These are phyloP conservation scores for Dipodomys stephensi DNA, from an alignment of 2,113 vertebrate species.

Conservation along the genomic window DNA sequence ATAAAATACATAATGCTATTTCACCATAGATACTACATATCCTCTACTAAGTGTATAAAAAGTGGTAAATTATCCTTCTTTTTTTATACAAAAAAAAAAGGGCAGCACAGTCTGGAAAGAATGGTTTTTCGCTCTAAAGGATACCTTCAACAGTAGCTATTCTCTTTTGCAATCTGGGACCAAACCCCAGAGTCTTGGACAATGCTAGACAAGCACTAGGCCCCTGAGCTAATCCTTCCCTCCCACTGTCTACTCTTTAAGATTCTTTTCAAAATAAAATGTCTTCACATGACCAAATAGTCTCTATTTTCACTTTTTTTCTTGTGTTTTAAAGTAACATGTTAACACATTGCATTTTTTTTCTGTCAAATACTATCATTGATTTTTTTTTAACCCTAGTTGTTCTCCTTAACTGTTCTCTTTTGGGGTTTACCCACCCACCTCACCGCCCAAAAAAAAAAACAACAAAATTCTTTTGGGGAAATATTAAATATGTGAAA, in stretches of 20 bases:
- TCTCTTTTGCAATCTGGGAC: neutral
- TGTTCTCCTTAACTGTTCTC: conserved; percentile 70
- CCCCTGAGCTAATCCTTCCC: no score
- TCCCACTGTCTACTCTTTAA: no score
- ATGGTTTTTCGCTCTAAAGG: conserved; percentile 8
- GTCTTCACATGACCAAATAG: no score
- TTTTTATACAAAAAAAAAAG: neutral
- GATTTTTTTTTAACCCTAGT: conserved; percentile 81
- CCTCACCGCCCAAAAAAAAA: conserved; percentile 43
- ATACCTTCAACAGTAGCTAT: neutral
- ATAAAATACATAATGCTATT: conserved; percentile 1
- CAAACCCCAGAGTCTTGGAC: no score
- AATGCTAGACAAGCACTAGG: no score
- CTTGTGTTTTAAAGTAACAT: no score
- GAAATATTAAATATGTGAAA: conserved; percentile 39
- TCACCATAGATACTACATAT: conserved; percentile 17
- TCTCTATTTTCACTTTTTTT: no score
- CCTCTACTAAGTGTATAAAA: neutral
- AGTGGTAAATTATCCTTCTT: neutral
- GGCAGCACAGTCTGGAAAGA: neutral
- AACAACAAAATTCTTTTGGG: conserved; percentile 46
- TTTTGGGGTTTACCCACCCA: conserved; percentile 68
- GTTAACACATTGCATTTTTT: neutral
- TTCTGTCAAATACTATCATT: conserved; percentile 23
- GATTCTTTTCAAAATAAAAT: no score